Evolutionary conservation across 2,113 vertebrate species (phyloP), one percentile per base, ranked within the genome.

Genomic region (Plestiodon gilberti): DNA sequence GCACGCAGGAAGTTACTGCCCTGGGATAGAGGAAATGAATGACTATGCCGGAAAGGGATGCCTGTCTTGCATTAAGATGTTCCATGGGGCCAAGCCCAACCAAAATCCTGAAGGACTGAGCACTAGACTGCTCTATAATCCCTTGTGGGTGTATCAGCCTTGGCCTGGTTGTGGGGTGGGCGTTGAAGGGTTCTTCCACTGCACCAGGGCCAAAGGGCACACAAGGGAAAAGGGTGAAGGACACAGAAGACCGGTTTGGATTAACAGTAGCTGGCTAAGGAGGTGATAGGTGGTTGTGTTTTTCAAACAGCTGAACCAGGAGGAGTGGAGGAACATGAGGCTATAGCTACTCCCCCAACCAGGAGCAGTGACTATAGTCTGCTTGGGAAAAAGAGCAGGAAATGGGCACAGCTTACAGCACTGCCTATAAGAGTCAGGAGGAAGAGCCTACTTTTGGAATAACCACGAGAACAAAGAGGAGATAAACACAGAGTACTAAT

Each of bases 1-100:
- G 99, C 99, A 61, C 99, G 96, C 89, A 99, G 93, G 85, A 99
- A 99, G 90, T 99, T 99, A 96, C 98, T 99, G 87, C 99, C 99
- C 98, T 99, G 92, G 20, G 64, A 67, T 78, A 82, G 75, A 81
- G 69, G 89, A 61, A 89, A 91, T 55, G 75, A 77, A 57, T 28
- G 23, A 71, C 17, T 3, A 22, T 71, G 20, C 17, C 38, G 70
- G 7, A 71, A 71, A 71, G 3, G 35, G 17, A 22, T 35, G 67
- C 11, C 14, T 18, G 9, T 3, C 18, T 8, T 40, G 33, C 4
- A 13, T 23, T 61, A 48, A 74, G 59, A 83, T 61, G n/a, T 17
- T 61, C 10, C 9, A 14, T 6, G 20, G 20, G 15, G 43, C 59
- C 33, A 69, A 78, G 38, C 4, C 30, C 35, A 52, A 23, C 17